phyloP scores from a whole-genome alignment of 2,888 invertebrate genomes.

The Antheraea yamamai region DNA sequence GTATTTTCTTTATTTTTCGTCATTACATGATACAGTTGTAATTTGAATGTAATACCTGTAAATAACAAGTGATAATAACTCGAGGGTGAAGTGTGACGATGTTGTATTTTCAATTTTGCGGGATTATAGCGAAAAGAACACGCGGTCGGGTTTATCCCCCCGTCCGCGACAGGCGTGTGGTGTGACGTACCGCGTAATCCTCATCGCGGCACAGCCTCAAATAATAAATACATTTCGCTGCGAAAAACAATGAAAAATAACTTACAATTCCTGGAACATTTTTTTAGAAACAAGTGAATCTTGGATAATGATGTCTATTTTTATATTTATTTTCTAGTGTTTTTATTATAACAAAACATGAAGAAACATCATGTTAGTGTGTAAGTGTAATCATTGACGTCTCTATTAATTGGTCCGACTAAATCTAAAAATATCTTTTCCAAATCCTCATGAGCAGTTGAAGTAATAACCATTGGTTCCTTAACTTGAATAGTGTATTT shows the following conservation, averaged over 20 bases:
- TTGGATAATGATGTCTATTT: neutral
- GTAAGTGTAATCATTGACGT: no score
- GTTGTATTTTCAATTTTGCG: constrained; percentile 49
- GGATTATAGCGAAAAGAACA: constrained; percentile 42
- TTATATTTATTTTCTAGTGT: no score
- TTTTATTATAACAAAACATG: no score
- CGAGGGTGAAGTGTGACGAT: constrained; percentile 32
- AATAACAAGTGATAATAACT: constrained; percentile 19
- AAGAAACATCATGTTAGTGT: no score
- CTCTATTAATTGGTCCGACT: no score
- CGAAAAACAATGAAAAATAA: constrained; percentile 16
- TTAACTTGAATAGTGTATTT: no score
- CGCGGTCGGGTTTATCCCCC: constrained; percentile 37
- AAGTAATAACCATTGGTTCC: no score
- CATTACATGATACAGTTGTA: neutral
- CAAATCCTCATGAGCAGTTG: no score
- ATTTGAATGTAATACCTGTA: neutral
- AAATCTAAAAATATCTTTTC: no score
- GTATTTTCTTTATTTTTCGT: neutral
- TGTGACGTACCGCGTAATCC: constrained; percentile 37
- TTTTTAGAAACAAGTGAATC: neutral
- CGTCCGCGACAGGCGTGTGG: constrained; percentile 35
- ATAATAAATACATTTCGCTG: constrained; percentile 28
- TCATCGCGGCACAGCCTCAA: constrained; percentile 30
- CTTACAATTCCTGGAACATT: constrained; percentile 16